Base-by-base conservation (phyloP, 2,888 invertebrate species). In the Pseudoips prasinana region DNA sequence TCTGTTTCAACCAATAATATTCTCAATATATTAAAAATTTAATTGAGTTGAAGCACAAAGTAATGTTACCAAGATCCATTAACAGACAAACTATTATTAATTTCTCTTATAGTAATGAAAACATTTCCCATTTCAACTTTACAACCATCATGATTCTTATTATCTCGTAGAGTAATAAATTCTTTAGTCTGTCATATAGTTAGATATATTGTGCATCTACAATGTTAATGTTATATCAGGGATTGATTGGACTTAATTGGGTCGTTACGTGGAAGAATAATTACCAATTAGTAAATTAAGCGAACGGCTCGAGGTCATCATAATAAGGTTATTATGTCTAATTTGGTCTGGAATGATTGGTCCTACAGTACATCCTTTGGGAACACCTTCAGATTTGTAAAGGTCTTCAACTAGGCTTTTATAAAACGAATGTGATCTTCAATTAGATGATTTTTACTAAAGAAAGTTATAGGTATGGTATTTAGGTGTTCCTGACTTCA, bases 231-330 rank as follows among this genome's bases (percentile, higher is more conserved):
- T 62, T 73, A 60, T 73, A 75, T 73, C 70, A 65, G 69, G 75
- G 73, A 81, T 80, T 83, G 81, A 86, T 84, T 84, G 81, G 73
- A 72, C 67, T 71, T 80, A 84, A 85, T 83, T 81, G 84, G 77
- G 64, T 74, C 73, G 77, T 83, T 77, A 77, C 64, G 64, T 72
- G 64, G 73, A 76, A 72, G 73, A 80, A 73, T 79, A 76, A 82
- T 82, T 73, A 73, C 72, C 85, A 83, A 82, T 86, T 83, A 80
- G 78, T 74, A 73, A 76, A 83, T 82, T 80, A 76, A 79, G 65
- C 67, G 73, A 66, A 60, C 64, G 57, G 64, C 64, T 58, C 60
- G 59, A 73, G 63, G 65, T 70, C 56, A 63, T 46, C 64, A 62
- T 64, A 66, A 70, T 67, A 46, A 55, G 62, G 66, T 64, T 66